Base-by-base conservation (phyloP, 2,797 vertebrate genomes). In the Threskiornis aethiopicus region DNA sequence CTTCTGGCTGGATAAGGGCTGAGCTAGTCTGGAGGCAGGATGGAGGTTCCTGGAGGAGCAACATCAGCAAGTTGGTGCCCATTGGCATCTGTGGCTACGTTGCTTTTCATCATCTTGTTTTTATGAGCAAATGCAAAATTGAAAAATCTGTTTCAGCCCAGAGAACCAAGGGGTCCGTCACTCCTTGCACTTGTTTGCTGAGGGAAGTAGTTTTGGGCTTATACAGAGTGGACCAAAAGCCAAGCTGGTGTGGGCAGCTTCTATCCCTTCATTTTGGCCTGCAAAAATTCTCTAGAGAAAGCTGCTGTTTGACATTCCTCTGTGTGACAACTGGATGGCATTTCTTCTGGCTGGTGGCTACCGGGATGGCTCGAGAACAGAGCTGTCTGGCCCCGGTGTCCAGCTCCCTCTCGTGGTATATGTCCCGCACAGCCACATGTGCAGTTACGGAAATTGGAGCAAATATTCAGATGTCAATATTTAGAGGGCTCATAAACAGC, bases 401-500 rank as follows among this genome's bases (percentile, higher is more conserved):
- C 62, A 0, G n/a, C 95, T 90, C 93, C 93, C 94, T 97, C 97
- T 96, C 11, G 58, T 91, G 94, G 87, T 75, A 1, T 5, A 6
- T 13, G n/a, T 75, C 41, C 37, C 7, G 49, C 41, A 52, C 52
- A 58, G 25, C 25, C 62, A 16, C 25, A 3, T 0, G 11, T 10
- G 6, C n/a, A 7, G 31, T 19, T 49, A 1, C 0, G 16, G 73
- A 49, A 91, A 49, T 21, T 0, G 0, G 37, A 70, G 39, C 35
- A 46, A 18, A 69, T 7, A 31, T 2, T 44, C 29, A 22, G 2
- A 17, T 19, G 4, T 9, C 6, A 2, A 5, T 6, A 66, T 46
- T 73, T 33, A 28, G 16, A 67, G 9, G 25, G 5, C 26, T 41
- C 25, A 9, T 65, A 58, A 72, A 21, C 7, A 46, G 10, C 76